Conservation (phyloP, 2,797 vertebrate genomes). For the Intellagama lesueurii region DNA sequence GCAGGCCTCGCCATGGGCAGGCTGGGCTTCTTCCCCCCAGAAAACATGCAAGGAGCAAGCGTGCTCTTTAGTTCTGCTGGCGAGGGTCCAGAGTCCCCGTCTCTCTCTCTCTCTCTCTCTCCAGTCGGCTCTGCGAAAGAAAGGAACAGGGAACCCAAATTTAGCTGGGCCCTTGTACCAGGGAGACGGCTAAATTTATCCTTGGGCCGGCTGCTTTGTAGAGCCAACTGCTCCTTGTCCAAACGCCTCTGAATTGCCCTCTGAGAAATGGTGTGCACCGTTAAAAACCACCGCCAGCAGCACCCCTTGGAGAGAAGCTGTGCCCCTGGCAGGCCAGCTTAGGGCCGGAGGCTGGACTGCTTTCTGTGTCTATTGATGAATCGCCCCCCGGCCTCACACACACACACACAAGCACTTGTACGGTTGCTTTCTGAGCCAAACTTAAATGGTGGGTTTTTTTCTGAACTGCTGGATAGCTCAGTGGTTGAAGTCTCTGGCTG, state of each 20-base stretch:
- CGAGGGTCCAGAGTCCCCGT: neutral
- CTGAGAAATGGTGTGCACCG: neutral
- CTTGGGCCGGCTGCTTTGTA: neutral
- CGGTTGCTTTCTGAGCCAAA: neutral
- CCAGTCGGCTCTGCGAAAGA: neutral
- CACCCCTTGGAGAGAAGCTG: too few relatives aligned
- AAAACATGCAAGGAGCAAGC: neutral
- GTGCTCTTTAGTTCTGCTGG: neutral
- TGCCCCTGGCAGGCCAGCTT: too few relatives aligned
- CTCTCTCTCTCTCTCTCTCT: neutral
- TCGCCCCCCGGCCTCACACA: too few relatives aligned
- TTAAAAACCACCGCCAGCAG: too few relatives aligned
- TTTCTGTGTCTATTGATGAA: too few relatives aligned
- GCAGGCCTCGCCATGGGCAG: too few relatives aligned
- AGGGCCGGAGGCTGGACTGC: too few relatives aligned
- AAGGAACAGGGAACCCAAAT: constrained; percentile 5
- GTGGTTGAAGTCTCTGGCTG: too few relatives aligned
- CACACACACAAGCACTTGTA: neutral
- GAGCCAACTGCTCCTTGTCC: constrained; percentile 11
- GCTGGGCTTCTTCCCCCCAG: neutral
- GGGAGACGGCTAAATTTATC: constrained; percentile 13
- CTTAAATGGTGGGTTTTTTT: neutral
- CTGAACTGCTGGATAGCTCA: too few relatives aligned
- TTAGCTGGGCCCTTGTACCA: constrained; percentile 9
- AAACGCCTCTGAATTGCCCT: neutral